A percentile compares a stretch with the other conserved stretches of the same genome.
Evolutionary conservation across 2,113 vertebrate genomes (phyloP).

Genomic region (Porphyrio hochstetteri): DNA sequence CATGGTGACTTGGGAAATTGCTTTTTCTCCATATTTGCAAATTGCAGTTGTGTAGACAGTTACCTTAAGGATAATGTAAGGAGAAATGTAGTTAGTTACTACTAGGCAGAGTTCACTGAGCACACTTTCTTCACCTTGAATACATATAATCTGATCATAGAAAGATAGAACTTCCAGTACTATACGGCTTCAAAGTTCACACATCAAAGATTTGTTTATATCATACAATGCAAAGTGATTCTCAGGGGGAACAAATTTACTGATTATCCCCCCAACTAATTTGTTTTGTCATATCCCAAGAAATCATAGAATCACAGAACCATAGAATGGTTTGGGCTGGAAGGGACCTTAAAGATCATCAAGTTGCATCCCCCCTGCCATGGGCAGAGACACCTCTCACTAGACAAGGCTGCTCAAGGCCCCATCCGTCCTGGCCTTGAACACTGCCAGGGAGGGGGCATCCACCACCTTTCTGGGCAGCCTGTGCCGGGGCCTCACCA

Average conservation of each 20-base stretch:
- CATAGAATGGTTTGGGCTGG: no score
- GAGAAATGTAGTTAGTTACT: background rate
- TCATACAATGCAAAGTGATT: background rate
- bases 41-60: background rate
- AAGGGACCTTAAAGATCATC: no score
- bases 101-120: background rate
- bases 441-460: no score
- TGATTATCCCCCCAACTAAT: background rate
- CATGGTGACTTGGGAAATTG: background rate
- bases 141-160: background rate
- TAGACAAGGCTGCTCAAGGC: no score
- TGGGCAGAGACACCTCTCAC: no score
- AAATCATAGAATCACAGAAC: background rate
- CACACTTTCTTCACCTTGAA: background rate
- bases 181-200: background rate
- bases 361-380: no score
- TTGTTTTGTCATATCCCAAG: background rate
- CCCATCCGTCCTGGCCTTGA: no score
- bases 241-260: background rate
- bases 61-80: background rate
- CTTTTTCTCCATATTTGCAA: background rate
- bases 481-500: no score
- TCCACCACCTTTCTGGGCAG: no score
- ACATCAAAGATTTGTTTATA: background rate
- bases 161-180: background rate